Percentiles rank a stretch among this genome's conserved stretches.
Conservation (phyloP, 2,113 vertebrate genomes). For the Corythoichthys intestinalis region DNA sequence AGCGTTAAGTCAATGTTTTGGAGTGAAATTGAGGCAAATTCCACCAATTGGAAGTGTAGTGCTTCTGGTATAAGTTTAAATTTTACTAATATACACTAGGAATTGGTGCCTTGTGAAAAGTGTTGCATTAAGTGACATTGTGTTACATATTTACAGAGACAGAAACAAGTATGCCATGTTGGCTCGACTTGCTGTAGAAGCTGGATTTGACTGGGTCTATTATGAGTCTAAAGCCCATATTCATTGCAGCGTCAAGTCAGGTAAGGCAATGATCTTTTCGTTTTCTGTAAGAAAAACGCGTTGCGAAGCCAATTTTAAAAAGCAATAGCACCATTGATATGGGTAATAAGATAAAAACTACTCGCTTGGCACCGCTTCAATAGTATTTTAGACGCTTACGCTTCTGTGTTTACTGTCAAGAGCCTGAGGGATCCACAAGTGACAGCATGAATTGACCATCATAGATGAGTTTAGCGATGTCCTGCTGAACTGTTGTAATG, state of each 20-base stretch:
- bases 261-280: constrained; percentile 63
- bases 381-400: too few relatives aligned
- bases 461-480: too few relatives aligned
- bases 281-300: not conserved
- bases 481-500: too few relatives aligned
- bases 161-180: constrained; percentile 90
- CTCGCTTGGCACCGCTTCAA: too few relatives aligned
- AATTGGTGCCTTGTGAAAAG: not conserved
- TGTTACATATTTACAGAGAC: constrained; percentile 64
- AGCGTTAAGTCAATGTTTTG: not conserved
- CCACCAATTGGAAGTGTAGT: not conserved
- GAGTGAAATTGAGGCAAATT: not conserved
- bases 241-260: constrained; percentile 95
- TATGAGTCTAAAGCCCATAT: constrained; percentile 90
- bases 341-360: too few relatives aligned
- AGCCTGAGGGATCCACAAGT: too few relatives aligned
- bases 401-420: too few relatives aligned
- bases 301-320: not conserved
- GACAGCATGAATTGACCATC: too few relatives aligned
- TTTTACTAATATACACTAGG: not conserved
- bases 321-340: too few relatives aligned
- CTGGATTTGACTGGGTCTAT: constrained; percentile 93
- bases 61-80: not conserved
- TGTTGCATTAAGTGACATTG: not conserved
- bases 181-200: constrained; percentile 86